Evolutionary conservation across 2,888 invertebrate species (phyloP).

Genomic region (Cerceris ruficornis): DNA sequence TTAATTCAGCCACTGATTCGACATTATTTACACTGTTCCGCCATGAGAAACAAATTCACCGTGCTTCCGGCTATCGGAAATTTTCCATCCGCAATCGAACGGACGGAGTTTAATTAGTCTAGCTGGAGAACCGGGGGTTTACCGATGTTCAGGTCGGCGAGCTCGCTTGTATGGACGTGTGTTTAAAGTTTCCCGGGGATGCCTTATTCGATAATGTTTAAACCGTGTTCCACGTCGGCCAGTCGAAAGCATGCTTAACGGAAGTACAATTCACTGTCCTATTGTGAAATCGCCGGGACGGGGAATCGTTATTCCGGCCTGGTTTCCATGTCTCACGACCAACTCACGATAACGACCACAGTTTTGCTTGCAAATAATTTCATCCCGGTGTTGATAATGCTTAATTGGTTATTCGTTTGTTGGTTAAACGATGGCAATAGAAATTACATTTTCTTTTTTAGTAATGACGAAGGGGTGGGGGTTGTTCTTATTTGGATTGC

Average conservation of each 20-base stretch:
- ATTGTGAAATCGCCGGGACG: neutral
- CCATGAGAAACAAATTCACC: neutral
- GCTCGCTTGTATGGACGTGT: neutral
- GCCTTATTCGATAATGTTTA: conserved; percentile 17
- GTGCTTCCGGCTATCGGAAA: conserved; percentile 1
- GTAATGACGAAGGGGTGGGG: too few species aligned
- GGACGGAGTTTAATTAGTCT: conserved; percentile 12
- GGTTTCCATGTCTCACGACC: neutral
- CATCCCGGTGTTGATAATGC: too few species aligned
- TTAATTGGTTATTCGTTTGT: too few species aligned
- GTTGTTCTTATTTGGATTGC: too few species aligned
- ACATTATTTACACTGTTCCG: too few species aligned
- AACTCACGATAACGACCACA: too few species aligned
- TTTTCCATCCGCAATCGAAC: neutral
- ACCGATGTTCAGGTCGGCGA: neutral
- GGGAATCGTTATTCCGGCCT: neutral
- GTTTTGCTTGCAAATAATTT: too few species aligned
- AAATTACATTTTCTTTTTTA: too few species aligned
- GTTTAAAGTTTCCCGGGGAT: conserved; percentile 4
- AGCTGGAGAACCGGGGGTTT: neutral
- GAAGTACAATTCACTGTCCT: conserved; percentile 7
- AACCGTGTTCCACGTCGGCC: conserved; percentile 8
- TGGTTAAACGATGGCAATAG: too few species aligned
- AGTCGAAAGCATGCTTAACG: neutral
- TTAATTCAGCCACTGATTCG: too few species aligned